Base-by-base conservation (phyloP, 2,888 invertebrate genomes). In the Ametastegia equiseti region DNA sequence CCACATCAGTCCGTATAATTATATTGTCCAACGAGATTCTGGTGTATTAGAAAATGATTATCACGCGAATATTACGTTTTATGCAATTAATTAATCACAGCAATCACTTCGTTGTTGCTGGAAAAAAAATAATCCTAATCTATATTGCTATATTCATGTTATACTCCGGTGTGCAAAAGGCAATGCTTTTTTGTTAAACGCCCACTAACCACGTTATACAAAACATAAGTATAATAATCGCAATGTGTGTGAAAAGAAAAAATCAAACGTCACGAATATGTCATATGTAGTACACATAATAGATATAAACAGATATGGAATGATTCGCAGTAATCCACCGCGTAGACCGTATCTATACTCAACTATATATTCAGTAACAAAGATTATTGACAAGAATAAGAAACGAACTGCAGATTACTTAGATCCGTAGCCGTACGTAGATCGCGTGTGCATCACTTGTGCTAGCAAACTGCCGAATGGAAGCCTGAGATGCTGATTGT, bases 111-210 rank as follows among this genome's bases (percentile, higher is more conserved):
- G 9, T 23, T 23, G 9, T 19, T 54, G 23, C 11, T 54, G n/a
- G n/a, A n/a, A n/a, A n/a, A n/a, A n/a, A n/a, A n/a, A n/a, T 11
- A 67, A 39, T 39, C 39, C 36, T 67, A 11, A 9, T 9, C 19
- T 19, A 15, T 67, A n/a, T 67, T 39, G 65, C 65, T 39, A 39
- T 39, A 67, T 67, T 67, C 65, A 39, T 67, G 11, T n/a, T 39
- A n/a, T 19, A 67, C 39, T 67, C 39, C n/a, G 3, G 1, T 67
- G 7, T 36, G n/a, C n/a, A n/a, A n/a, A n/a, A n/a, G 39, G 3
- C 11, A 67, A n/a, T 67, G 36, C 19, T 39, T 23, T 15, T 67
- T 67, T 60, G 27, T 60, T 60, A 4, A 30, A 15, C 23, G 42
- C 42, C 42, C 9, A 42, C 42, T 5, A 42, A n/a, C n/a, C n/a